Evolutionary conservation across 2,113 vertebrate genomes (phyloP).

Genomic region (Ceyx melanurus): DNA sequence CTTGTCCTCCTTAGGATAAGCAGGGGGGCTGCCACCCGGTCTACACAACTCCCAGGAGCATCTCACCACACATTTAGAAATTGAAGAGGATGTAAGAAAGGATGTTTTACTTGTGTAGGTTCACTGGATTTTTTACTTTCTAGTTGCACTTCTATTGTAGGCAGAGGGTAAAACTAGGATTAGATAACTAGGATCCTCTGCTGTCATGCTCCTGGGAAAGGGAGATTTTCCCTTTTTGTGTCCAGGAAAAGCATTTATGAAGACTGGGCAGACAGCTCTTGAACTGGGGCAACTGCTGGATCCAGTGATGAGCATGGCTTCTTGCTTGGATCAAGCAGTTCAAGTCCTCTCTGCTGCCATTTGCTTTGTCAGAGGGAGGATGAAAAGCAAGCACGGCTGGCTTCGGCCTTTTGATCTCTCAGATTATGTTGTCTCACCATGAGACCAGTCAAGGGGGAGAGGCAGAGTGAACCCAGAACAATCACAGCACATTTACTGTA

Average conservation of each 20-base stretch:
- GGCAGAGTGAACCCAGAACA: conserved; percentile 5
- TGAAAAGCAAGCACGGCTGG: background rate
- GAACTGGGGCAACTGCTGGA: background rate
- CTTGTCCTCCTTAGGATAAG: background rate
- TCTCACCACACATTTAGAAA: background rate
- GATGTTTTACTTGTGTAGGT: too few species aligned
- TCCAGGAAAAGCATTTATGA: background rate
- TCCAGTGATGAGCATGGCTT: background rate
- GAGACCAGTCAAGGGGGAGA: conserved; percentile 1
- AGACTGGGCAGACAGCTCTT: background rate
- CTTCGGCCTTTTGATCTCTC: conserved; percentile 21
- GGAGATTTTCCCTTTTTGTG: background rate
- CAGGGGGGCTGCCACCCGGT: rapidly evolving
- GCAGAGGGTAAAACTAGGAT: background rate
- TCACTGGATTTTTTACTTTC: too few species aligned
- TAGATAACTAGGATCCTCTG: background rate
- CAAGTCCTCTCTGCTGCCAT: background rate
- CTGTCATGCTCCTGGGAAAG: background rate
- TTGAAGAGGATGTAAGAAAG: background rate
- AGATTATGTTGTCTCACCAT: background rate
- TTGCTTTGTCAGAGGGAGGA: background rate
- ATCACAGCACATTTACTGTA: background rate
- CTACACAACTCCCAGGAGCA: background rate
- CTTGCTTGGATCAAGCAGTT: background rate
- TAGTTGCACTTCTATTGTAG: background rate